Conservation (phyloP, 2,888 invertebrate species). For the Oscheius onirici region DNA sequence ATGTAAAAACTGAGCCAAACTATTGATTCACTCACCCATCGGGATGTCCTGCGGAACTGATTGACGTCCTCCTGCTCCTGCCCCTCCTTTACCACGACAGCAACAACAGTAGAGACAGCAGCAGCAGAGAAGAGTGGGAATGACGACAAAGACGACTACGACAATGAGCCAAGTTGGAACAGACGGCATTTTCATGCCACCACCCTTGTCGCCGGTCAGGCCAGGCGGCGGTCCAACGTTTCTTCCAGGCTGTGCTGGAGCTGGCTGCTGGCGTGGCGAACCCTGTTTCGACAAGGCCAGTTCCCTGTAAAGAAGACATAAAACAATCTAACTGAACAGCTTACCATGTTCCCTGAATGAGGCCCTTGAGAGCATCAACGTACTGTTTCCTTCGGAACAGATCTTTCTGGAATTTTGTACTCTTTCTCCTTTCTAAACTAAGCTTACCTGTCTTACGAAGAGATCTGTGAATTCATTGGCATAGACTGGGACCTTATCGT, state of each 20-base stretch:
- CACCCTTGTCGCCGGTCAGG: slow-evolving; percentile 20
- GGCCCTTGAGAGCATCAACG: slow-evolving; percentile 59
- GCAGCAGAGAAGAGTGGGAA: slow-evolving; percentile 56
- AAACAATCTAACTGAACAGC: background rate
- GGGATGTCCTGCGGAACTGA: slow-evolving; percentile 12
- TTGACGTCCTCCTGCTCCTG: slow-evolving; percentile 38
- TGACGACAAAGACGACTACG: slow-evolving; percentile 52
- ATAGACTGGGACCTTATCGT: slow-evolving; percentile 64
- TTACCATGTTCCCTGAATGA: slow-evolving; percentile 55
- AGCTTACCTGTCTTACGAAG: slow-evolving; percentile 59
- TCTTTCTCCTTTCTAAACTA: too few relatives aligned
- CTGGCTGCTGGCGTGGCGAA: slow-evolving; percentile 35
- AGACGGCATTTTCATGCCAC: slow-evolving; percentile 26
- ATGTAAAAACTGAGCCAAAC: background rate
- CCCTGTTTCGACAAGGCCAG: slow-evolving; percentile 61
- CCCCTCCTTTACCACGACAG: slow-evolving; percentile 64
- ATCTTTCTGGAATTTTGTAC: slow-evolving; percentile 55
- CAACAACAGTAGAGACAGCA: slow-evolving; percentile 67
- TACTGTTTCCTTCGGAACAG: slow-evolving; percentile 58
- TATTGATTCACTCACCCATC: background rate
- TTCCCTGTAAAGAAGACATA: slow-evolving; percentile 40
- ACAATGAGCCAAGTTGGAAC: slow-evolving; percentile 29
- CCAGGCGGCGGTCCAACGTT: too few relatives aligned
- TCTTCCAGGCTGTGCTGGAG: background rate
- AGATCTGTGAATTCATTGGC: slow-evolving; percentile 64